Base-by-base conservation (phyloP, 2,797 vertebrate genomes). In the Heteromormyrus szaboi region DNA sequence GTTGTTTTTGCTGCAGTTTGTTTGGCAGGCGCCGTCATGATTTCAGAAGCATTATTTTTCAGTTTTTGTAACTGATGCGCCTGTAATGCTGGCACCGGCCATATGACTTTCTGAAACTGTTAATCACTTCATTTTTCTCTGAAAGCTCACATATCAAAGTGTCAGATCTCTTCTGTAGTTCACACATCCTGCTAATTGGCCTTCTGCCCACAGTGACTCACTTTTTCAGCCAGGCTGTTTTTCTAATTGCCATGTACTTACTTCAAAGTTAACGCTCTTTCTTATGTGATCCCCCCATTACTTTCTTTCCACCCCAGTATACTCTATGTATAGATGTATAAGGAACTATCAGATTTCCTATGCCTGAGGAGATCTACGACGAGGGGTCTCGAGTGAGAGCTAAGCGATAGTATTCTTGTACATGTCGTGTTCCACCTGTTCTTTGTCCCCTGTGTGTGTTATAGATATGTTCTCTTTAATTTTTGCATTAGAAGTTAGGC, bases 271-370 rank as follows among this genome's bases (percentile, higher is more conserved):
- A 41, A 79, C 0, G 33, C 25, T 19, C 4, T 7, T n/a, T 76
- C 37, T 76, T 33, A 76, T 76, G 68, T 41, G 68, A 12, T 72
- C 17, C 17, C 6, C 37, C 37, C 37, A 41, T 79, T 79, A 44
- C 37, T 41, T 44, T 79, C 65, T 68, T 17, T n/a, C 72, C 37
- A 44, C 37, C 72, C 33, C 72, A 41, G 37, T 79, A 19, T 17
- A 44, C 29, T 41, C 72, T 76, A 44, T 79, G 72, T 44, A 79
- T 79, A 79, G 37, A 79, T 79, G 72, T 79, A 79, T 44, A 91
- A 89, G 87, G 72, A 79, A 41, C 72, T 79, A 79, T 79, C 72
- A 41, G 37, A 44, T 79, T 79, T 79, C 72, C 37, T 79, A 2
- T 19, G 72, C 72, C 72, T 44, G 72, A 19, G 72, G 72, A 44